Base-by-base conservation (phyloP, 2,113 vertebrate genomes). In the Condylura cristata region DNA sequence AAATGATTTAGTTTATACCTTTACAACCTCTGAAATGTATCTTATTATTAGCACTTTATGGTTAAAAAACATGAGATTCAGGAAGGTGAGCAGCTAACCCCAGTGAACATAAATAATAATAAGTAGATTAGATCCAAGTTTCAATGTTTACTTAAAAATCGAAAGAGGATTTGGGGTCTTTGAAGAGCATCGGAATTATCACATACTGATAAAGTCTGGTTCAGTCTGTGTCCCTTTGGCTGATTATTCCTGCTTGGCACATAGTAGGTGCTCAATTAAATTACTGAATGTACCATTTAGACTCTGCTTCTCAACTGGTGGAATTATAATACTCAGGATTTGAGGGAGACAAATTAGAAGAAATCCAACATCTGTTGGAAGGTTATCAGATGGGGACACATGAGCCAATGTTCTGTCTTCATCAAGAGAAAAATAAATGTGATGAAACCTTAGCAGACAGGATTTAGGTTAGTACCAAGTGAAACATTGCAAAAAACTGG, bases 341-440 rank as follows among this genome's bases (percentile, higher is more conserved):
- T 87, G 22, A 74, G 1, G 10, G 8, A 51, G 60, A 65, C 17
- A 74, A 9, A 37, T 86, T 34, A 76, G 74, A 94, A 80, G 66
- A 80, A 85, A 80, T 2, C n/a, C 20, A 74, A 1, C 30, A 34
- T 60, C 32, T 30, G 48, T 46, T 71, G 22, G 81, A 87, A 88
- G 39, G 46, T 60, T 66, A 41, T 70, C 86, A 71, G 34, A 53
- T 32, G 12, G 13, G 14, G 68, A 79, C 0, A 12, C 41, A 56
- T 0, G 0, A 83, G 61, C 28, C 68, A 70, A 32, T 28, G 61
- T 65, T 79, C 68, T 74, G 39, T 91, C 70, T 93, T 86, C 61
- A 70, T 83, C 63, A 74, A 90, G 61, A 90, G 61, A 44, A 86
- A 82, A 93, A 74, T 63, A 85, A 41, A 87, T n/a, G 41, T 44